Evolutionary conservation across 2,888 invertebrate genomes (phyloP), one percentile per base, ranked within the genome.

Genomic region (Philereme vetulata): DNA sequence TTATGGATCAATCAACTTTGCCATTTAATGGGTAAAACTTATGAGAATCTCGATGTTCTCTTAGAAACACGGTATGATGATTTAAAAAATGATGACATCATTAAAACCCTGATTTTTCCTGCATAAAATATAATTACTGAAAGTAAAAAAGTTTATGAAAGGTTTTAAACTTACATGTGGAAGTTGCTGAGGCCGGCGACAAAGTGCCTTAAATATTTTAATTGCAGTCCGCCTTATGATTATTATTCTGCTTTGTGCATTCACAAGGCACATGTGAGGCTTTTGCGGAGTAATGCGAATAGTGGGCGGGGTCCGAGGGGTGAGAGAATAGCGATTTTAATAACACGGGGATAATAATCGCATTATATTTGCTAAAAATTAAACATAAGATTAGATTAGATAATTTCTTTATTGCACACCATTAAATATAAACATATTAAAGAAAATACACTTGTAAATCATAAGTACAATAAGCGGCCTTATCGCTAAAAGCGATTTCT

Each of bases 131-230:
- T 67, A 63, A 69, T 64, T 69, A 59, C 56, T 56, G 56, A 46
- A 56, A 56, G 33, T 62, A 58, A 70, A 74, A 70, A 35, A 35
- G 5, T 6, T 35, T 68, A 71, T 70, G 60, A 71, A 75, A 70
- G 72, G 72, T 68, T 73, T 72, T 64, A 72, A 73, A 68, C 72
- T 78, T 77, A 79, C 75, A 77, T 72, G 74, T 77, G 68, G 77
- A 76, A 77, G 76, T 73, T 69, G 70, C 72, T 72, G 83, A 83
- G 84, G 78, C 80, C 76, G 71, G 76, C 75, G 68, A 78, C 86
- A 90, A 90, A 91, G 90, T 91, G 90, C 90, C 91, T 91, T 85
- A 89, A 90, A 86, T 89, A 88, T 90, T 92, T 92, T 92, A 91
- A 92, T 91, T 92, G 90, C 91, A 72, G 76, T 76, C 82, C 80